These are phyloP conservation scores for Tipula unca DNA, from an alignment of 2,888 invertebrate species.

Conservation along the genomic window DNA sequence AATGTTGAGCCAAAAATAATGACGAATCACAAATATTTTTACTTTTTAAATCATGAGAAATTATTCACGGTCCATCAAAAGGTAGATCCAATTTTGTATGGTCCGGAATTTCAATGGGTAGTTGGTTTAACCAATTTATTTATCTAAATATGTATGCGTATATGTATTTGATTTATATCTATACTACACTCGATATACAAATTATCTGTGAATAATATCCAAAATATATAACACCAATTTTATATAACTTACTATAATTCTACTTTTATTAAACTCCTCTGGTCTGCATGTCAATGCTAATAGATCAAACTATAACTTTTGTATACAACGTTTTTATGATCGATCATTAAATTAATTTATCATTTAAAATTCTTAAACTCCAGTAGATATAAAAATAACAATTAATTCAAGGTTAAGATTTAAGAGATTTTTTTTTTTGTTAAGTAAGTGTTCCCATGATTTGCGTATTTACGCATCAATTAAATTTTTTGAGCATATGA, in stretches of 20 bases:
- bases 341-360: conserved; percentile 1
- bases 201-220: not conserved
- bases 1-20: not conserved
- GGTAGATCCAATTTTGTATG: not conserved
- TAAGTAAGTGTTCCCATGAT: not conserved
- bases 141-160: not conserved
- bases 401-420: not conserved
- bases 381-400: not conserved
- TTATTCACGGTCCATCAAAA: not conserved
- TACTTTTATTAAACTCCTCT: no score
- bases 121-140: not conserved
- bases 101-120: not conserved
- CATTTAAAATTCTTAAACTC: not conserved
- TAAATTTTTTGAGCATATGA: not conserved
- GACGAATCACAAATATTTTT: not conserved
- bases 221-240: not conserved
- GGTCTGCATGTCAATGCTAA: not conserved
- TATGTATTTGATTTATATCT: not conserved
- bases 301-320: not conserved
- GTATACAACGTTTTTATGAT: not conserved
- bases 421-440: not conserved
- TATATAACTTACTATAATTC: not conserved
- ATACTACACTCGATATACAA: not conserved
- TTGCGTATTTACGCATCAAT: not conserved
- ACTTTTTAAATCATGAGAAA: not conserved